Conservation (phyloP, 2,113 vertebrate species). For the Thomomys bottae region DNA sequence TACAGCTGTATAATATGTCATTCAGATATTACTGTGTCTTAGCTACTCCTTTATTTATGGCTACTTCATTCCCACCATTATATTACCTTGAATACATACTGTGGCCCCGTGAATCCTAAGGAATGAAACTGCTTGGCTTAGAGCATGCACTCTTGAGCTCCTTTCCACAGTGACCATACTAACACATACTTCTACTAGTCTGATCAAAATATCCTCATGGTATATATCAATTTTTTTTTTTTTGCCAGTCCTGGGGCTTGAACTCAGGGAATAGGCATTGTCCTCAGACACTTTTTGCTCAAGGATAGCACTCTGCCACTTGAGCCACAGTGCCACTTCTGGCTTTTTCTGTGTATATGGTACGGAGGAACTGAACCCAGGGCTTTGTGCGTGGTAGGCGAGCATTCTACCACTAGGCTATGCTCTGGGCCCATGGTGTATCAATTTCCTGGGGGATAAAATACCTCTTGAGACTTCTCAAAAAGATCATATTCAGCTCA, state of each 20-base stretch:
- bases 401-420: no score
- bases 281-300: no score
- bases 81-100: background rate
- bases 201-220: background rate
- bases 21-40: background rate
- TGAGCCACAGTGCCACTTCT: no score
- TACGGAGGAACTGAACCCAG: no score
- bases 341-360: no score
- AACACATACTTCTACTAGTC: background rate
- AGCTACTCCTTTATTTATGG: background rate
- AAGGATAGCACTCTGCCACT: no score
- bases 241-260: no score
- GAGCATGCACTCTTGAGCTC: background rate
- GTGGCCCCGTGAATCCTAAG: background rate
- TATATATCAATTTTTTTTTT: no score
- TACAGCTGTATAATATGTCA: background rate
- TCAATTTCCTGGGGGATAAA: background rate
- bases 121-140: background rate
- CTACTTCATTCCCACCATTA: background rate
- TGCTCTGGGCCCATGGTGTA: no score
- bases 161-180: background rate
- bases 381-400: no score
- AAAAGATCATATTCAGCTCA: background rate
- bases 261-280: no score
- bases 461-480: background rate